Conservation (phyloP, 2,888 invertebrate genomes). For the Coenonympha glycerion region DNA sequence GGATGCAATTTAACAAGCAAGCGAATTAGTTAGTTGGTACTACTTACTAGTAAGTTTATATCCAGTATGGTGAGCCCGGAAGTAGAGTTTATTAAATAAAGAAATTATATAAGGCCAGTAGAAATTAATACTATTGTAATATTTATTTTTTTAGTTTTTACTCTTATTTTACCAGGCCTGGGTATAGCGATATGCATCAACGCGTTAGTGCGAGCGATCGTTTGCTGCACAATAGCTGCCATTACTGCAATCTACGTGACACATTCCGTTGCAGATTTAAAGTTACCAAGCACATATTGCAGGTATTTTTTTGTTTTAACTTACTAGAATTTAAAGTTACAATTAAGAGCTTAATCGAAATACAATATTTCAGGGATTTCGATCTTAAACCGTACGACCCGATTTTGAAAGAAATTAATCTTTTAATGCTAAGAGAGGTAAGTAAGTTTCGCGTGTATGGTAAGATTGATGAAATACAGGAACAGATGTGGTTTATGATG, state of each 20-base stretch:
- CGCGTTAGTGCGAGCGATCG: constrained; percentile 57
- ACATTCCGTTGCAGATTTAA: constrained; percentile 46
- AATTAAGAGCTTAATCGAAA: too few species aligned
- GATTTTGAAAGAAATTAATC: constrained; percentile 33
- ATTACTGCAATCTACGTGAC: constrained; percentile 50
- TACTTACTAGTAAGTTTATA: too few species aligned
- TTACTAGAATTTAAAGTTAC: too few species aligned
- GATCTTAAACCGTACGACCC: constrained; percentile 47
- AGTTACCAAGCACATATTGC: constrained; percentile 60
- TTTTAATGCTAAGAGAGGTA: constrained; percentile 37
- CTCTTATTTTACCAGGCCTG: constrained; percentile 45
- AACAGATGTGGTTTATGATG: neutral
- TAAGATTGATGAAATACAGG: too few species aligned
- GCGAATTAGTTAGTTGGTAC: too few species aligned
- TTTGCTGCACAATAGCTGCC: constrained; percentile 52
- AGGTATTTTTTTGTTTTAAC: constrained; percentile 37
- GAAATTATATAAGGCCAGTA: too few species aligned
- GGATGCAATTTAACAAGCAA: too few species aligned
- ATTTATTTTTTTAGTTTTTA: neutral
- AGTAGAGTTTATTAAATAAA: too few species aligned
- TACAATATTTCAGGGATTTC: constrained; percentile 44
- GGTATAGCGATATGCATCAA: constrained; percentile 64
- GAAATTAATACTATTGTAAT: too few species aligned
- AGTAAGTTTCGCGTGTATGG: too few species aligned
- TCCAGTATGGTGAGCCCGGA: too few species aligned